These are phyloP conservation scores for Smittia aterrima DNA, from an alignment of 2,888 invertebrate genomes.

Conservation along the genomic window DNA sequence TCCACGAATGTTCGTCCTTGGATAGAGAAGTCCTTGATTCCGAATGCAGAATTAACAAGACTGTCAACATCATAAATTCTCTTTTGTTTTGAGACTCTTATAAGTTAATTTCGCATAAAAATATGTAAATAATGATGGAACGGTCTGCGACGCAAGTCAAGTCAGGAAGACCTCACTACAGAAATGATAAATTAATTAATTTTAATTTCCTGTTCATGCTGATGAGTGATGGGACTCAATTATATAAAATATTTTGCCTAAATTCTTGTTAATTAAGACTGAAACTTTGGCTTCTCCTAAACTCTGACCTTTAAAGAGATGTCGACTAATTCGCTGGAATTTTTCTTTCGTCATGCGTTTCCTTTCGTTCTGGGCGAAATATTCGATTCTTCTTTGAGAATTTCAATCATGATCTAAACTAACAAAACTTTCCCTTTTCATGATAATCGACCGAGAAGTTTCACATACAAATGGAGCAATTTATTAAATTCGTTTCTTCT, in stretches of 20 bases:
- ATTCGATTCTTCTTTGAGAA: not conserved
- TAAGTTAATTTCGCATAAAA: not conserved
- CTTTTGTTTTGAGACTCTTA: not conserved
- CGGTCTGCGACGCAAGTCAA: not conserved
- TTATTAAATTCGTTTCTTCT: not conserved
- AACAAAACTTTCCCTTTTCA: not conserved
- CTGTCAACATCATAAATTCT: not conserved
- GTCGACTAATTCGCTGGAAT: too few species aligned
- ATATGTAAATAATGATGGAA: not conserved
- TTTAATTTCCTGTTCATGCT: not conserved
- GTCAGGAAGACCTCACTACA: not conserved
- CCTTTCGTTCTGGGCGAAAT: too few species aligned
- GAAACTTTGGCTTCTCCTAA: not conserved
- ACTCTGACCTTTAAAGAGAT: too few species aligned
- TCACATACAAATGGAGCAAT: not conserved
- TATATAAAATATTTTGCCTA: not conserved
- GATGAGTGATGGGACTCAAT: not conserved
- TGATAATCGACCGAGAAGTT: not conserved
- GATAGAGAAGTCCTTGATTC: not conserved
- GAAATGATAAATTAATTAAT: not conserved
- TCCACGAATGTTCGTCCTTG: not conserved
- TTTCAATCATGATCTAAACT: not conserved
- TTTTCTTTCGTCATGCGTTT: too few species aligned
- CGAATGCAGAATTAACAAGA: not conserved
- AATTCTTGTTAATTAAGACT: not conserved